Conservation (phyloP, 2,888 invertebrate species). For the Noctua fimbriata region DNA sequence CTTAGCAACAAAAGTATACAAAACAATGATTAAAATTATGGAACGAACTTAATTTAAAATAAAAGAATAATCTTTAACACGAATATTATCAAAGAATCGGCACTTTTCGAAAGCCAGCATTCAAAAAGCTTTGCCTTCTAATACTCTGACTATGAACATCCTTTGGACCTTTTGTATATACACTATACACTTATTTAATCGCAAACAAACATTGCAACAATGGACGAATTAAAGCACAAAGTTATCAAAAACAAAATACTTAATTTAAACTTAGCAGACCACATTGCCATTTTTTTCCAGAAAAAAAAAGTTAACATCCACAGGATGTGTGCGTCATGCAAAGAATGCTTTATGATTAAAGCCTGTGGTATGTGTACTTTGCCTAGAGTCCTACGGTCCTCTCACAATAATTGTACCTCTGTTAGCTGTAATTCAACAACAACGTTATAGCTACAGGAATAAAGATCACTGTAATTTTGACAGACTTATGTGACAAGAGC, state of each 20-base stretch:
- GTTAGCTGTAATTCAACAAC: not conserved
- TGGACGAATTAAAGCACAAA: not conserved
- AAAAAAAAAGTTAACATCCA: conserved; percentile 18
- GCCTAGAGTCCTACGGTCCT: not conserved
- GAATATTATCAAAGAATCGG: not conserved
- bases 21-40: not conserved
- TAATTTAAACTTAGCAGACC: not conserved
- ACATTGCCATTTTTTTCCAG: conserved; percentile 10
- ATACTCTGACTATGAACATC: not conserved
- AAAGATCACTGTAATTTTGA: not conserved
- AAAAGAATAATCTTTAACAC: not conserved
- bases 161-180: not conserved
- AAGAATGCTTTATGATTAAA: conserved; percentile 47
- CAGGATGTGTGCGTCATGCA: conserved; percentile 48
- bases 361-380: conserved; percentile 42
- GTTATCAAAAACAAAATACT: not conserved
- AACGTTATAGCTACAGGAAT: not conserved
- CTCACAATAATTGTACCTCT: not conserved
- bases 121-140: not conserved
- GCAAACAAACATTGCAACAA: not conserved
- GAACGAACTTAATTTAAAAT: not conserved
- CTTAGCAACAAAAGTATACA: conserved; percentile 4
- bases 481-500: not conserved
- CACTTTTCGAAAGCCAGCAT: not conserved
- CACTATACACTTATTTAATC: too few species aligned